Evolutionary conservation across 2,113 vertebrate species (phyloP).

Genomic region (Lophochroa leadbeateri): DNA sequence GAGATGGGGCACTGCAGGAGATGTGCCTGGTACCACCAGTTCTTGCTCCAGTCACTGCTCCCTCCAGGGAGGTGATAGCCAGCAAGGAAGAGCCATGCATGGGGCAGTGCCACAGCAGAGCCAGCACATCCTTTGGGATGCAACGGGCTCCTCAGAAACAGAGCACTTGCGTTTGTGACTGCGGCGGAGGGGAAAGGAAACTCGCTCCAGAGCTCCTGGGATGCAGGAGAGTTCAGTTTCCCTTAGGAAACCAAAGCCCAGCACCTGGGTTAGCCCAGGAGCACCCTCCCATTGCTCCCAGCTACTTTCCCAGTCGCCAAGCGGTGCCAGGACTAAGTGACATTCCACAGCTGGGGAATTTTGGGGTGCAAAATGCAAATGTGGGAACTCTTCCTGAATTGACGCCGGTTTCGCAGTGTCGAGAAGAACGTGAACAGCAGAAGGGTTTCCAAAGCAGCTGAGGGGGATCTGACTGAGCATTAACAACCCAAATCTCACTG

Average conservation of each 20-base stretch:
- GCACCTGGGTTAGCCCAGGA: not conserved
- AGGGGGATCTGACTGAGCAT: constrained; percentile 24
- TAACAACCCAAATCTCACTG: constrained; percentile 23
- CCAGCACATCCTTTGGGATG: not conserved
- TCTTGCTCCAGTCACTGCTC: not conserved
- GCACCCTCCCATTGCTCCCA: not conserved
- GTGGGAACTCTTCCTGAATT: not conserved
- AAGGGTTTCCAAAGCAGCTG: constrained; percentile 23
- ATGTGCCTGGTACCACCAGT: not conserved
- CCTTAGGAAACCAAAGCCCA: not conserved
- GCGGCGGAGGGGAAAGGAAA: not conserved
- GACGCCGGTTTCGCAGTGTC: not conserved
- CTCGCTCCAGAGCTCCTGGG: rapidly evolving
- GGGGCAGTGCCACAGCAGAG: not conserved
- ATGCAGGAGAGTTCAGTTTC: not conserved
- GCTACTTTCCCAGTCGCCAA: not conserved
- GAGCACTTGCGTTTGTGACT: not conserved
- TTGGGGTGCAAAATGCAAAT: constrained; percentile 34
- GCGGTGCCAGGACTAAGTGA: not conserved
- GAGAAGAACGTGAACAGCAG: constrained; percentile 11
- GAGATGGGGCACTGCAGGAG: not conserved
- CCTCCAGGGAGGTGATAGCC: not conserved
- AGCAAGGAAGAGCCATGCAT: not conserved
- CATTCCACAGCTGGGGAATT: not conserved
- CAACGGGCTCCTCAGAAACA: not conserved